Conservation (phyloP, 1,140 invertebrate genomes). For the Ips typographus region DNA sequence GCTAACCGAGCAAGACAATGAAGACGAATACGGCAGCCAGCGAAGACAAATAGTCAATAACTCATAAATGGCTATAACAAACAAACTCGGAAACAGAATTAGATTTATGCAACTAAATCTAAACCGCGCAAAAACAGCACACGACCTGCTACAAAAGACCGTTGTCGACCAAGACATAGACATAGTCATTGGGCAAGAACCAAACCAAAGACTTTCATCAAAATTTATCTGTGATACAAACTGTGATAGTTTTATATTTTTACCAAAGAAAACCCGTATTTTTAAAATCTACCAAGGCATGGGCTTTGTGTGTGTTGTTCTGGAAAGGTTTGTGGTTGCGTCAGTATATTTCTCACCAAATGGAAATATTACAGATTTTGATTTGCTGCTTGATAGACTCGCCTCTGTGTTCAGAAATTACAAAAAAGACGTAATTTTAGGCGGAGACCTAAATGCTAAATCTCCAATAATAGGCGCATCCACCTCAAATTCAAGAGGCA, state of each 20-base stretch:
- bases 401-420: too few relatives aligned
- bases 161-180: background rate
- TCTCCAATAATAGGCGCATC: too few relatives aligned
- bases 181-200: slow-evolving; percentile 11
- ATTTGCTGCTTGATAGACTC: background rate
- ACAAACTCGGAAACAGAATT: background rate
- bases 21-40: too few relatives aligned
- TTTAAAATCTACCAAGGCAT: background rate
- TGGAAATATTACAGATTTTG: background rate
- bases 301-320: background rate
- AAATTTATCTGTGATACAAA: background rate
- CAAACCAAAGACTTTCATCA: background rate
- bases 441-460: too few relatives aligned
- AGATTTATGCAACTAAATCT: background rate
- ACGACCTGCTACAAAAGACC: background rate
- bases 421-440: too few relatives aligned
- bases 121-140: background rate
- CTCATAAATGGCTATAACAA: too few relatives aligned
- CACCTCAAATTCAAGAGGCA: too few relatives aligned
- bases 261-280: background rate
- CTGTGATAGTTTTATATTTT: background rate
- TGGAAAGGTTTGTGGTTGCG: background rate
- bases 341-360: slow-evolving; percentile 18
- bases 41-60: too few relatives aligned
- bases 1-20: background rate